Evolutionary conservation across 1,140 invertebrate genomes (phyloP).

Genomic region (Magallana ariakensis): DNA sequence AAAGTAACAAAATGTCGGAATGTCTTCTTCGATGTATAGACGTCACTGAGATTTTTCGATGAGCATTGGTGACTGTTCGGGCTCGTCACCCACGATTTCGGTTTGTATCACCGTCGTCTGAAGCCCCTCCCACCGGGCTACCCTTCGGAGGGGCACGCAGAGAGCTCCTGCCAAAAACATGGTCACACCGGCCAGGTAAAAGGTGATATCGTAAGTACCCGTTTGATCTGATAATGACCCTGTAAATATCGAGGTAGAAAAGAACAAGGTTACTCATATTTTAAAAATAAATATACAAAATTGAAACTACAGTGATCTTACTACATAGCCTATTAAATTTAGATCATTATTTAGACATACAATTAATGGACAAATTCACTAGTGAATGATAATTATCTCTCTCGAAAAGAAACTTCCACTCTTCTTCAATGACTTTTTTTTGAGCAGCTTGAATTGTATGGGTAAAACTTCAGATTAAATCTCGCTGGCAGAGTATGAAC

Average conservation of each 20-base stretch:
- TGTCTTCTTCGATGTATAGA: background rate
- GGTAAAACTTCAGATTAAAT: no score
- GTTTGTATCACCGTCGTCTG: background rate
- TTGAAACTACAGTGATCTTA: no score
- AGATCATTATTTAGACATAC: no score
- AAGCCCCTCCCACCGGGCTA: constrained; percentile 66
- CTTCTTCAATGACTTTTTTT: no score
- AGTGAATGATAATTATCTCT: no score
- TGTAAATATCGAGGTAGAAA: constrained; percentile 43
- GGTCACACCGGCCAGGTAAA: constrained; percentile 70
- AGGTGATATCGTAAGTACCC: constrained; percentile 70
- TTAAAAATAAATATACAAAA: no score
- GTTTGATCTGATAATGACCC: constrained; percentile 69
- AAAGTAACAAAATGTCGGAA: background rate
- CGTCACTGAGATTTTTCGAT: background rate
- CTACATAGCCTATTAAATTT: no score
- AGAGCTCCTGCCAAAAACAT: constrained; percentile 69
- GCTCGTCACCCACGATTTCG: background rate
- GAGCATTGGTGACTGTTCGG: background rate
- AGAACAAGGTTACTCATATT: no score
- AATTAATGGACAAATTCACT: no score
- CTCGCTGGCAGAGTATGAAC: no score
- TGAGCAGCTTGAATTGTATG: no score
- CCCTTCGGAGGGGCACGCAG: constrained; percentile 69
- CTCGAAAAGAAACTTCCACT: no score